phyloP scores from a whole-genome alignment of 1,140 invertebrate genomes.

The Colletes gigas region DNA sequence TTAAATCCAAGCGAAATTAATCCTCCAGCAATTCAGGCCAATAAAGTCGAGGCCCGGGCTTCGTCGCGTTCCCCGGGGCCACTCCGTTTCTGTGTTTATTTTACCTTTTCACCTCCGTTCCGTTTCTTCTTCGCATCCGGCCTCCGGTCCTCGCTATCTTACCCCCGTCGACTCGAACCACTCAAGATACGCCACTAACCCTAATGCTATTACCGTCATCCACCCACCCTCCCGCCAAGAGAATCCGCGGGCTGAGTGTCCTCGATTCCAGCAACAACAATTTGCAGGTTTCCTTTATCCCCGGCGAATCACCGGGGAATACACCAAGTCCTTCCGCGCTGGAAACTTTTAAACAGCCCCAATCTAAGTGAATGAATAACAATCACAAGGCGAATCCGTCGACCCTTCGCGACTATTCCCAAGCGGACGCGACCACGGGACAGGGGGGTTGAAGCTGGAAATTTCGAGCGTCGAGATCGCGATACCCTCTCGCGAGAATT shows the following conservation, averaged over 20 bases:
- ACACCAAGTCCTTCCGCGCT: constrained; percentile 28
- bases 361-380: constrained; percentile 58
- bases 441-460: background rate
- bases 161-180: constrained; percentile 39
- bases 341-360: constrained; percentile 58
- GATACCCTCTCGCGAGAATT: background rate
- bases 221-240: constrained; percentile 8
- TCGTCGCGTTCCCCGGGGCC: constrained; percentile 13
- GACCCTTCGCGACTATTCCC: constrained; percentile 17
- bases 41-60: constrained; percentile 42
- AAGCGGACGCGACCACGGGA: background rate
- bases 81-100: constrained; percentile 56
- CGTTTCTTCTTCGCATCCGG: constrained; percentile 36
- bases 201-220: constrained; percentile 66
- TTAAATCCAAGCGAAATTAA: constrained; percentile 58
- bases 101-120: constrained; percentile 58
- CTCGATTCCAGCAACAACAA: constrained; percentile 64
- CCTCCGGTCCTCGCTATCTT: constrained; percentile 23
- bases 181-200: constrained; percentile 69
- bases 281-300: constrained; percentile 64
- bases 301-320: constrained; percentile 52
- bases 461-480: background rate
- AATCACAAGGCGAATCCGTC: constrained; percentile 25
- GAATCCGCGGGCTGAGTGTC: constrained; percentile 62
- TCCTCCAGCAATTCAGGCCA: constrained; percentile 52